phyloP scores from a whole-genome alignment of 92 coral and sea anemone species.

The Muricea muricata region DNA sequence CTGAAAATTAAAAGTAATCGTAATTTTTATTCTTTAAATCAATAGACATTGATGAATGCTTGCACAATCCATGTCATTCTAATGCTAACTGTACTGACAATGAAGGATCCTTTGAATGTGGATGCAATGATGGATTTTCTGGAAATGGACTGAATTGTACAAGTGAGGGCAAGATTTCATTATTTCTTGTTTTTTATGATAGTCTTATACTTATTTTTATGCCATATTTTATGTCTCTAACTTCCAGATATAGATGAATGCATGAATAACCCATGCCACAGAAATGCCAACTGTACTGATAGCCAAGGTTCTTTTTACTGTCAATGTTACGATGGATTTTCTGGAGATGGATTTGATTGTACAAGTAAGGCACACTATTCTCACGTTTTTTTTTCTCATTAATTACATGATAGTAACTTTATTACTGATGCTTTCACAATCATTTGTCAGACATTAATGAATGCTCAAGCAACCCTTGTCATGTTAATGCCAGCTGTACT shows the following conservation, averaged over 20 bases:
- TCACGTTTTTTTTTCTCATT: not conserved
- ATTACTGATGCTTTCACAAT: not conserved
- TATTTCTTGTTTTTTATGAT: not conserved
- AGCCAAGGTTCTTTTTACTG: constrained; percentile 13
- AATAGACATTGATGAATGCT: constrained; percentile 20
- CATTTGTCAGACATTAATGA: not conserved
- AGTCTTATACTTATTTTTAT: not conserved
- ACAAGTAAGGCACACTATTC: not conserved
- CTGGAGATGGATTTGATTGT: constrained; percentile 11
- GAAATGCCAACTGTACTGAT: constrained; percentile 23
- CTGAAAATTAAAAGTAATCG: too few species aligned
- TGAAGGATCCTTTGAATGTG: constrained; percentile 5
- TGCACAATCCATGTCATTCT: not conserved
- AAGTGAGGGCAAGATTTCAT: not conserved
- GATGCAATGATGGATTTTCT: not conserved
- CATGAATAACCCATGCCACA: not conserved
- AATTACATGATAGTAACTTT: too few species aligned
- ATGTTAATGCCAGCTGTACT: constrained; percentile 16
- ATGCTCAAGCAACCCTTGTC: not conserved
- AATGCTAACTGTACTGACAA: constrained; percentile 20
- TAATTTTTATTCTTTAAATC: not conserved
- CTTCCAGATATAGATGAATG: constrained; percentile 20
- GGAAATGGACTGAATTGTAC: constrained; percentile 10
- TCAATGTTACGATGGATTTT: constrained; percentile 14
- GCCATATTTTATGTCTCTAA: not conserved